These are phyloP conservation scores for Magallana angulata DNA, from an alignment of 1,140 invertebrate genomes.

Conservation along the genomic window DNA sequence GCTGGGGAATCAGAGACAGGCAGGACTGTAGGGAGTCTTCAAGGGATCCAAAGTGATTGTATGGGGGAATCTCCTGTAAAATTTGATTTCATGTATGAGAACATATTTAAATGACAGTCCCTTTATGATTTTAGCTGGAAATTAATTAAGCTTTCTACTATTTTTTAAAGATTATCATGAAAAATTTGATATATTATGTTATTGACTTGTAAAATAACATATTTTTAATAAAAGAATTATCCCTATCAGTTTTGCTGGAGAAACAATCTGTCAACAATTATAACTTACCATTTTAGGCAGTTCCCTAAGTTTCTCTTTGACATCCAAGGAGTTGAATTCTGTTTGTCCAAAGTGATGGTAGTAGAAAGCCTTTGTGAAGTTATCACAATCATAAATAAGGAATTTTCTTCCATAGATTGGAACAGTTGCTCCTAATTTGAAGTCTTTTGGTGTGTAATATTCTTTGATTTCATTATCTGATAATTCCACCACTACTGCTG, in stretches of 20 bases:
- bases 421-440: conserved; percentile 88
- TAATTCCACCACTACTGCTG: conserved; percentile 81
- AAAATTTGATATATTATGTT: no score
- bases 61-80: conserved; percentile 85
- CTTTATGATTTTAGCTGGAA: no score
- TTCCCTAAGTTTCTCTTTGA: conserved; percentile 68
- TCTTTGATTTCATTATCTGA: conserved; percentile 86
- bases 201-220: no score
- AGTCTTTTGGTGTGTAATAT: conserved; percentile 88
- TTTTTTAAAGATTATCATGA: no score
- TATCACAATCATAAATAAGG: conserved; percentile 89
- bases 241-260: no score
- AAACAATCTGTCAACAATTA: neutral
- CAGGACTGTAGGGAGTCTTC: conserved; percentile 88
- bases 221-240: no score
- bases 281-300: conserved; percentile 77
- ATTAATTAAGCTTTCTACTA: no score
- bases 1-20: conserved; percentile 84
- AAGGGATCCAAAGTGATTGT: conserved; percentile 92
- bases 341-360: conserved; percentile 82
- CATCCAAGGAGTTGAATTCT: conserved; percentile 79
- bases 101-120: no score
- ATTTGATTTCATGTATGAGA: neutral
- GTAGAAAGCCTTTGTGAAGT: conserved; percentile 90
- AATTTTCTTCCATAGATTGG: conserved; percentile 90